These are phyloP conservation scores for Pterophyllum scalare DNA, from an alignment of 2,113 vertebrate species.

Conservation along the genomic window DNA sequence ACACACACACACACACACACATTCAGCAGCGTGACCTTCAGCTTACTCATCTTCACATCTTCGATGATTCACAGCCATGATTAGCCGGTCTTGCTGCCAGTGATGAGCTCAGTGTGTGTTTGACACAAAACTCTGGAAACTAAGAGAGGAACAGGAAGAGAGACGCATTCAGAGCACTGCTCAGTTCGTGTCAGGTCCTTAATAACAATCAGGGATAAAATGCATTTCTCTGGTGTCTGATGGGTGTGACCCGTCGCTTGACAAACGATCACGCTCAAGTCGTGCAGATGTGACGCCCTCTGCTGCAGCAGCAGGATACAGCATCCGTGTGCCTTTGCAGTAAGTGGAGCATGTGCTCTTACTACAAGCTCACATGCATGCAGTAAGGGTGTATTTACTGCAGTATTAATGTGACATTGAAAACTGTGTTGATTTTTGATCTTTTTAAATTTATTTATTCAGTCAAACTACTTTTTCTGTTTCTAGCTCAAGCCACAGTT, in stretches of 20 bases:
- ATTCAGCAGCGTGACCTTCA: conserved; percentile 29
- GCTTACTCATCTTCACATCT: conserved; percentile 58
- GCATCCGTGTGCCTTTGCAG: conserved; percentile 10
- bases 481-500: conserved; percentile 93
- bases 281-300: conserved; percentile 63
- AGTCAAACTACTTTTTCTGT: conserved; percentile 56
- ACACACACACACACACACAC: not conserved
- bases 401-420: not conserved
- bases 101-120: conserved; percentile 46
- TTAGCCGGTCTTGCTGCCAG: conserved; percentile 38
- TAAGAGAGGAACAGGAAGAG: not conserved
- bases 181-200: conserved; percentile 5
- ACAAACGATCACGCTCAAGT: not conserved
- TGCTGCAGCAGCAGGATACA: conserved; percentile 48
- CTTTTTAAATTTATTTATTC: not conserved
- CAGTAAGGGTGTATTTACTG: not conserved
- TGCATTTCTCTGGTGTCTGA: not conserved
- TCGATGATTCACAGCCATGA: conserved; percentile 56
- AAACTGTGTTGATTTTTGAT: accelerated
- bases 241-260: conserved; percentile 20
- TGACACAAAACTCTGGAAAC: conserved; percentile 31
- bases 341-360: not conserved
- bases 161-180: not conserved
- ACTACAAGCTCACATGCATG: not conserved
- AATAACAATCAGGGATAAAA: conserved; percentile 1